Conservation (phyloP, 2,797 vertebrate genomes). For the Argyrosomus regius region DNA sequence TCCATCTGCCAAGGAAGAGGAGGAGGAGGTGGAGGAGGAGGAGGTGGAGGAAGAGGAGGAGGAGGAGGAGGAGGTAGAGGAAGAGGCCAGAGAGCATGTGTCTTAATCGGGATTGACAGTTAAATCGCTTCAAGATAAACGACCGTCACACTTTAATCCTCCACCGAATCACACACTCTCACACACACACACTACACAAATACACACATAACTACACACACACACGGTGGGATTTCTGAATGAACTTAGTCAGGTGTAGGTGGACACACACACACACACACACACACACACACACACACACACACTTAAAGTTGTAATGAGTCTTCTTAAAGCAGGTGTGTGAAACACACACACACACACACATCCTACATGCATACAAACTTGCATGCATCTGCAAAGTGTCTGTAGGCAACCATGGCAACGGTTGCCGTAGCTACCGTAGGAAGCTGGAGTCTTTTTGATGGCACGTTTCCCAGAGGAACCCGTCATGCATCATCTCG, state of each 20-base stretch:
- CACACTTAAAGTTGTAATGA: neutral
- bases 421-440: slow-evolving; percentile 63
- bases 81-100: slow-evolving; percentile 62
- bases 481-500: slow-evolving; percentile 28
- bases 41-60: slow-evolving; percentile 33
- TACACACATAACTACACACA: neutral
- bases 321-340: neutral
- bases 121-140: slow-evolving; percentile 51
- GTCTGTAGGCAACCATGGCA: slow-evolving; percentile 60
- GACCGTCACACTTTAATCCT: slow-evolving; percentile 61
- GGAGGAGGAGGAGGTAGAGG: slow-evolving; percentile 36
- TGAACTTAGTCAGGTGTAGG: slow-evolving; percentile 18
- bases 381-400: slow-evolving; percentile 42
- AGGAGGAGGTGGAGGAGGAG: slow-evolving; percentile 39
- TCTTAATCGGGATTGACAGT: slow-evolving; percentile 69
- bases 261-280: neutral
- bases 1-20: slow-evolving; percentile 69
- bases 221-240: slow-evolving; percentile 29
- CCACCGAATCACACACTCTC: slow-evolving; percentile 22
- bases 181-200: neutral
- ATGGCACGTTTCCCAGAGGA: slow-evolving; percentile 61
- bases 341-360: neutral
- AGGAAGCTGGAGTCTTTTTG: slow-evolving; percentile 53
- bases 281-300: slow-evolving; percentile 20
- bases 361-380: slow-evolving; percentile 22